These are phyloP conservation scores for Carcharodon carcharias DNA, from an alignment of 2,797 vertebrate genomes.

Conservation along the genomic window DNA sequence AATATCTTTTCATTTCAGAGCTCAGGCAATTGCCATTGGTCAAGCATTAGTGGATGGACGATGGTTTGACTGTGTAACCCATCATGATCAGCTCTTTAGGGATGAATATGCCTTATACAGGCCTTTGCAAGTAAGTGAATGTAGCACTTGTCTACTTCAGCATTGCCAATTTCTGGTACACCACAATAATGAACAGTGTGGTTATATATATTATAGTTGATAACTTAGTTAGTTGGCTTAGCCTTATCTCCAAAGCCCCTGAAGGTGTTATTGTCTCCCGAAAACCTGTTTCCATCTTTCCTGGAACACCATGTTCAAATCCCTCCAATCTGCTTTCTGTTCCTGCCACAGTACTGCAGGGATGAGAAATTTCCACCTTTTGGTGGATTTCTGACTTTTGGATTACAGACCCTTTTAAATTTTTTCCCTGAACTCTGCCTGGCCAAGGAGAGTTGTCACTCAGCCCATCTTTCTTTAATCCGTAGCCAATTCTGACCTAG, in stretches of 20 bases:
- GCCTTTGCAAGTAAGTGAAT: constrained; percentile 77
- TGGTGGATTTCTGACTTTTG: too few species aligned
- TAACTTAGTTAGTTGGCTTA: background rate
- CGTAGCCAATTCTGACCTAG: too few species aligned
- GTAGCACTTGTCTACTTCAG: background rate
- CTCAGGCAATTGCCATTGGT: constrained; percentile 92
- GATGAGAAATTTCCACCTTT: too few species aligned
- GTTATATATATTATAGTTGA: background rate
- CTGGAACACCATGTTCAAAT: too few species aligned
- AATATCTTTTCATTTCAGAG: constrained; percentile 57
- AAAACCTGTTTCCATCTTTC: too few species aligned
- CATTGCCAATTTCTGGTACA: background rate
- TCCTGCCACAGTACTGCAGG: too few species aligned
- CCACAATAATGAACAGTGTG: background rate
- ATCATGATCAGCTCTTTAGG: constrained; percentile 91
- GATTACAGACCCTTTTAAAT: too few species aligned
- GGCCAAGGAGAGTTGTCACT: too few species aligned
- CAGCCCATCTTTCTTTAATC: too few species aligned
- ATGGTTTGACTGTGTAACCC: constrained; percentile 93
- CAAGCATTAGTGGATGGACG: constrained; percentile 91
- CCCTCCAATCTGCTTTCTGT: too few species aligned
- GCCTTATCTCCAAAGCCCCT: background rate
- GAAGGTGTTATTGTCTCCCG: too few species aligned
- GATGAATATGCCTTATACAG: constrained; percentile 95
- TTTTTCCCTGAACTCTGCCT: too few species aligned